Evolutionary conservation across 2,797 vertebrate genomes (phyloP).

Genomic region (Cynodonichthys magdalenae): DNA sequence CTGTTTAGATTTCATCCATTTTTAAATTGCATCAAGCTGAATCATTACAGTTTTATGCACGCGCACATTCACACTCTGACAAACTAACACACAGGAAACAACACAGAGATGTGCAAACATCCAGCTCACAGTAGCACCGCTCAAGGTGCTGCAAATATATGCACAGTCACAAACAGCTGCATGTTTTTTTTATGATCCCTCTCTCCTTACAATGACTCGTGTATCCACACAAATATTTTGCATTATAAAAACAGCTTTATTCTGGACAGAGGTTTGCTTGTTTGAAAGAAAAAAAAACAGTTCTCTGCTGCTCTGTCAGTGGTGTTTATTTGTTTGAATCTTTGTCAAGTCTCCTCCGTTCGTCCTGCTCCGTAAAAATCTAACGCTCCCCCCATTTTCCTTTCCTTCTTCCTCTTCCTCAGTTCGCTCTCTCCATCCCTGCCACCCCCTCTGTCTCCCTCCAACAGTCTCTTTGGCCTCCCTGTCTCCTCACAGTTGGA

Average conservation of each 20-base stretch:
- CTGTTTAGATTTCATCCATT: neutral
- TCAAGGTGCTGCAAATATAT: slow-evolving; percentile 55
- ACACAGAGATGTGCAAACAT: slow-evolving; percentile 31
- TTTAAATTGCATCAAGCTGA: neutral
- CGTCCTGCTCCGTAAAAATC: slow-evolving; percentile 46
- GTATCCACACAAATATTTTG: slow-evolving; percentile 40
- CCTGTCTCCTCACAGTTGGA: slow-evolving; percentile 69
- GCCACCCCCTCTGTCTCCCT: slow-evolving; percentile 56
- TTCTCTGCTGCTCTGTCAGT: slow-evolving; percentile 41
- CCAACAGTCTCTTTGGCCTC: slow-evolving; percentile 55
- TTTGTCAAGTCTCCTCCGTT: slow-evolving; percentile 50
- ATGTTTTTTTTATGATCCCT: slow-evolving; percentile 32
- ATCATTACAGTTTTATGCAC: neutral
- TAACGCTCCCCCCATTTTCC: slow-evolving; percentile 58
- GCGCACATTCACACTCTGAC: neutral
- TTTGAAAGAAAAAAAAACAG: slow-evolving; percentile 19
- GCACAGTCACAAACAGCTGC: slow-evolving; percentile 58
- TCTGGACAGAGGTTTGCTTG: slow-evolving; percentile 44
- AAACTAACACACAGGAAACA: slow-evolving; percentile 12
- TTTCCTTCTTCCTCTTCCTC: slow-evolving; percentile 42
- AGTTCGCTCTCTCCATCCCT: slow-evolving; percentile 32
- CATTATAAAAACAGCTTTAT: slow-evolving; percentile 46
- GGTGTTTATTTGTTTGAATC: slow-evolving; percentile 39
- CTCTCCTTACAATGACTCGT: slow-evolving; percentile 42
- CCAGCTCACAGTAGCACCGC: slow-evolving; percentile 16